phyloP scores from a whole-genome alignment of 2,888 invertebrate species.

The Epistrophe grossulariae region DNA sequence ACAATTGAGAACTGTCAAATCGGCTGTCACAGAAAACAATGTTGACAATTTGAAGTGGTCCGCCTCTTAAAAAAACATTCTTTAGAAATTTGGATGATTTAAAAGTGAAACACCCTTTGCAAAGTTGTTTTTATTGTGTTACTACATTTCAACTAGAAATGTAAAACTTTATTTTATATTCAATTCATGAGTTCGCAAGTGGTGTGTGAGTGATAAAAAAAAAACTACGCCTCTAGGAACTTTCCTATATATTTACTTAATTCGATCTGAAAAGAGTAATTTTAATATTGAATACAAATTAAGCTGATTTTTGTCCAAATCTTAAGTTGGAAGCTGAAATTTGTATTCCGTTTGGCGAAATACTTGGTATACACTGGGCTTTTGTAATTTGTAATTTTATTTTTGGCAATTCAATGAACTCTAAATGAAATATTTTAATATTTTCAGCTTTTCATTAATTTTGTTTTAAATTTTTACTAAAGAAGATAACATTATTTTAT shows the following conservation, averaged over 20 bases:
- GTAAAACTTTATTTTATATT: slow-evolving; percentile 5
- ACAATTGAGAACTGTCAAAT: no score
- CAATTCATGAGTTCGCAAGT: slow-evolving; percentile 17
- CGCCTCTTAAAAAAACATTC: no score
- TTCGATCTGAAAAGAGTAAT: slow-evolving; percentile 5
- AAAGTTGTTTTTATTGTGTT: not conserved
- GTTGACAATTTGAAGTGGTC: no score
- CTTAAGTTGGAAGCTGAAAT: not conserved
- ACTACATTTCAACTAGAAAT: not conserved
- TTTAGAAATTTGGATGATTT: not conserved
- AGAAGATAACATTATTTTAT: no score
- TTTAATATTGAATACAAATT: slow-evolving; percentile 41
- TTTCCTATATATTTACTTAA: slow-evolving; percentile 28
- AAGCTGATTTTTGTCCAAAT: slow-evolving; percentile 51
- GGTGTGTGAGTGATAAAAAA: not conserved
- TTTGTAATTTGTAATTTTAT: no score
- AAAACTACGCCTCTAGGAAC: not conserved
- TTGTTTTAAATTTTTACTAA: no score
- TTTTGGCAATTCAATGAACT: no score
- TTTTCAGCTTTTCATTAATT: no score
- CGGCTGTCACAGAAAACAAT: no score
- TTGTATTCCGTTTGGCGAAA: not conserved
- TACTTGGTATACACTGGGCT: no score
- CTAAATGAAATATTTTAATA: no score
- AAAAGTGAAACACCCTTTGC: not conserved